Evolutionary conservation across 2,888 invertebrate genomes (phyloP).

Genomic region (Lycaena phlaeas): DNA sequence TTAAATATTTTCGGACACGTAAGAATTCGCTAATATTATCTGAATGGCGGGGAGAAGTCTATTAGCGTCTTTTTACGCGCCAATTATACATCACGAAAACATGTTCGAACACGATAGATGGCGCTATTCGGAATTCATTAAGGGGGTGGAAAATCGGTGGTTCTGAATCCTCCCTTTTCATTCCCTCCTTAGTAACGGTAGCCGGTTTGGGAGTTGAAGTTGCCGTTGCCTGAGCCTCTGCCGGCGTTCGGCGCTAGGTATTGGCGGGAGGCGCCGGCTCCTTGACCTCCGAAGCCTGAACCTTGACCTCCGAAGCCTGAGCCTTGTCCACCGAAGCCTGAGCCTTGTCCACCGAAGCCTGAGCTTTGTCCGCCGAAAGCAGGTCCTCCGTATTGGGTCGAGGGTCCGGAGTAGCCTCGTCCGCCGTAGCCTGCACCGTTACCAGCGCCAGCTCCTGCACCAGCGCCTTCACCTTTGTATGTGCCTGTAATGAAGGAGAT

Average conservation of each 20-base stretch:
- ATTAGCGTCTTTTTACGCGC: too few species aligned
- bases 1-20: constrained; percentile 18
- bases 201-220: constrained; percentile 60
- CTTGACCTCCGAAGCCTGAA: constrained; percentile 20
- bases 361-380: constrained; percentile 19
- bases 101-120: constrained; percentile 11
- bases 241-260: constrained; percentile 58
- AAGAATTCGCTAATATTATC: too few species aligned
- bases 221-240: constrained; percentile 51
- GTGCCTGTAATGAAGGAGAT: constrained; percentile 48
- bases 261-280: constrained; percentile 47
- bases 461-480: constrained; percentile 60
- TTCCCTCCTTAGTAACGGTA: constrained; percentile 46
- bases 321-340: constrained; percentile 17
- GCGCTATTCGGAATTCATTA: too few species aligned
- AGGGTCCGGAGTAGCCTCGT: constrained; percentile 21
- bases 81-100: constrained; percentile 24
- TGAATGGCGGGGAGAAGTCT: too few species aligned
- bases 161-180: constrained; percentile 7
- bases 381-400: constrained; percentile 15
- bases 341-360: constrained; percentile 22
- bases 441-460: constrained; percentile 21
- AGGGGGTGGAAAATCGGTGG: constrained; percentile 14
- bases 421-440: constrained; percentile 12
- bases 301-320: constrained; percentile 16